phyloP scores from a whole-genome alignment of 2,888 invertebrate genomes.

The Amiota minor region DNA sequence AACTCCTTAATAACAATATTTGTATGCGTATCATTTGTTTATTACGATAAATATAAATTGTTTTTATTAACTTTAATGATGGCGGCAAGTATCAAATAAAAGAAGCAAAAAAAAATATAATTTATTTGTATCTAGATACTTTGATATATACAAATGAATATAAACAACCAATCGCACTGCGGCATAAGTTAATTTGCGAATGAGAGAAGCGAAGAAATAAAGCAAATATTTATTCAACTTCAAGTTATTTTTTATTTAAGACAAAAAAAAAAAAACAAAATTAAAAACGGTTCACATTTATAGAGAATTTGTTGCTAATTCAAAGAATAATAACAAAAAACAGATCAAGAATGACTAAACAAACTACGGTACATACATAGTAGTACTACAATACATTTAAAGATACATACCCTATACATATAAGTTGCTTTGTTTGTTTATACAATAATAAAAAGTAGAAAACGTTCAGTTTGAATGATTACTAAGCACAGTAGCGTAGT shows the following conservation, averaged over 20 bases:
- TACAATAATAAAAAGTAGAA: background rate
- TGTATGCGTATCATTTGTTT: no score
- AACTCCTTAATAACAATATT: no score
- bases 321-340: background rate
- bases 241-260: background rate
- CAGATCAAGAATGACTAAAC: background rate
- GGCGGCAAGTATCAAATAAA: no score
- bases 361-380: conserved; percentile 1
- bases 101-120: no score
- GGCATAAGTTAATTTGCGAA: conserved; percentile 18
- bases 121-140: no score
- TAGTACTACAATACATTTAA: background rate
- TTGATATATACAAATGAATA: background rate
- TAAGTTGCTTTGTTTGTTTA: no score
- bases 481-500: conserved; percentile 11
- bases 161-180: conserved; percentile 20
- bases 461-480: background rate
- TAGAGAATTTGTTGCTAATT: conserved; percentile 15
- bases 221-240: conserved; percentile 7
- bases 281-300: conserved; percentile 28
- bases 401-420: background rate
- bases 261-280: background rate
- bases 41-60: no score
- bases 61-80: no score
- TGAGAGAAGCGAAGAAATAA: background rate